Conservation (phyloP, 2,797 vertebrate genomes). For the Megalops cyprinoides region DNA sequence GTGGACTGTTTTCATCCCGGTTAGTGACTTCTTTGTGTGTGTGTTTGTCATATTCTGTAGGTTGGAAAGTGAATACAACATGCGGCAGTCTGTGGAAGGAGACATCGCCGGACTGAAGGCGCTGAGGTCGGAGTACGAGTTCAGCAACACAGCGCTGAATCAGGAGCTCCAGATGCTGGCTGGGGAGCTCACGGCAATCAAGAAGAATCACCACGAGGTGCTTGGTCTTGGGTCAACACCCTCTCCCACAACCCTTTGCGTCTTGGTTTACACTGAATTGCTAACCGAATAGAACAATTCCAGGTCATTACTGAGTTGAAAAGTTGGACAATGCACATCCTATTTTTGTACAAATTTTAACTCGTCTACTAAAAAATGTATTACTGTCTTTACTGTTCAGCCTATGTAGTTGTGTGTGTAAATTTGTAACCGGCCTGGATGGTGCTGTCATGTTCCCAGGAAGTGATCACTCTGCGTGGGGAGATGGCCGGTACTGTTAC, state of each 20-base stretch:
- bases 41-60: conserved; percentile 49
- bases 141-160: conserved; percentile 65
- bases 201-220: conserved; percentile 64
- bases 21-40: background rate
- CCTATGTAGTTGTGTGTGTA: too few species aligned
- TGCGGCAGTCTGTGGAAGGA: conserved; percentile 71
- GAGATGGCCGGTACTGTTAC: conserved; percentile 40
- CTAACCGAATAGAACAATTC: too few species aligned
- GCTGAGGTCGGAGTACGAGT: conserved; percentile 74
- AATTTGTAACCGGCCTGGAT: too few species aligned
- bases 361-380: too few species aligned
- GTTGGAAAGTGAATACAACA: conserved; percentile 73
- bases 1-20: too few species aligned
- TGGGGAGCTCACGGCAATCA: conserved; percentile 64
- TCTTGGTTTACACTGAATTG: too few species aligned
- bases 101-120: conserved; percentile 72
- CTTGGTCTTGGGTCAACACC: too few species aligned
- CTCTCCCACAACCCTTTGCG: too few species aligned
- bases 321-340: too few species aligned
- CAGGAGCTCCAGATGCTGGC: conserved; percentile 60
- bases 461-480: conserved; percentile 19
- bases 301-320: too few species aligned
- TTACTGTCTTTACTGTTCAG: too few species aligned
- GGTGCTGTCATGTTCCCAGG: conserved; percentile 27
- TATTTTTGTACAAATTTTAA: too few species aligned